Percentiles rank a stretch among this genome's conserved stretches.
phyloP scores from a whole-genome alignment of 2,113 vertebrate genomes.

The Etheostoma cragini region DNA sequence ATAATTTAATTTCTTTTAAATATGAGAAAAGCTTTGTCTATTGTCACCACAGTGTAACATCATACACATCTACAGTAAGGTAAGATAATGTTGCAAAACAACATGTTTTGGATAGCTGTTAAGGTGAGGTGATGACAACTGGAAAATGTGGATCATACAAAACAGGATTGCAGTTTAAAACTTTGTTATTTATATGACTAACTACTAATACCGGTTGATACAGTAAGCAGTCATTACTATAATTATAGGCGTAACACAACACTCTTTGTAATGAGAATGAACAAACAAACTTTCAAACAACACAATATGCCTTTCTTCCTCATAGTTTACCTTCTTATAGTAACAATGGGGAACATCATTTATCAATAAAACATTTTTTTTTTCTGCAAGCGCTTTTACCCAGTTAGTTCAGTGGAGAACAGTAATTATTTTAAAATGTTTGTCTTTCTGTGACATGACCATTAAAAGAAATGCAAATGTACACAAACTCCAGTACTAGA shows the following conservation, averaged over 20 bases:
- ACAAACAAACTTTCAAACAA: not conserved
- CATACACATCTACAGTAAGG: not conserved
- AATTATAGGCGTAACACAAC: not conserved
- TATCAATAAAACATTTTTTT: not conserved
- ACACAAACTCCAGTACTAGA: not conserved
- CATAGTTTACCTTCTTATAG: not conserved
- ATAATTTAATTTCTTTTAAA: too few species aligned
- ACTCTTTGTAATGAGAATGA: not conserved
- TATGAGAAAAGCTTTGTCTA: too few species aligned
- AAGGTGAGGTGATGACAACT: not conserved
- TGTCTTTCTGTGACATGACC: not conserved
- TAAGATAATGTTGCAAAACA: not conserved
- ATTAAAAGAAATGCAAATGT: not conserved
- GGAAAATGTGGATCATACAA: not conserved
- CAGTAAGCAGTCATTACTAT: not conserved
- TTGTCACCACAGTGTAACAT: not conserved
- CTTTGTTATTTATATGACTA: fast-evolving
- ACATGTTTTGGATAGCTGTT: not conserved
- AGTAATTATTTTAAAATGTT: not conserved
- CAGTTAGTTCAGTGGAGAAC: not conserved
- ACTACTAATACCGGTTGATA: too few species aligned
- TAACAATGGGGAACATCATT: not conserved
- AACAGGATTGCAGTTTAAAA: not conserved
- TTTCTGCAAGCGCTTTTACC: too few species aligned
- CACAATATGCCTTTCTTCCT: not conserved